A percentile compares a stretch with the other conserved stretches of the same genome.
Conservation (phyloP, 2,797 vertebrate species). For the Cossypha caffra region DNA sequence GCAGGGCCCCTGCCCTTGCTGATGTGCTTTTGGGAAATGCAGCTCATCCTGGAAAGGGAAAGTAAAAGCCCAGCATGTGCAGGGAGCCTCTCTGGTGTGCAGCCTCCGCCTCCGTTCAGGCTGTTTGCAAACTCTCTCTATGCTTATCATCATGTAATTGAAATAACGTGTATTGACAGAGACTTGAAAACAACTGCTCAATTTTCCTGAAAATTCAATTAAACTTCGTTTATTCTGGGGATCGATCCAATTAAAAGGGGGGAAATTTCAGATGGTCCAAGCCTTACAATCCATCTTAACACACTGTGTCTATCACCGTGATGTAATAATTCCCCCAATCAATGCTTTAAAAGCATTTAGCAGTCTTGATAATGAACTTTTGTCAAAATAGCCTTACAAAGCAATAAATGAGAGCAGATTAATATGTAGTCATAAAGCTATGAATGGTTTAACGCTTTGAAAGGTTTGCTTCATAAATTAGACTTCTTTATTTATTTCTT, state of each 20-base stretch:
- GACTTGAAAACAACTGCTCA: conserved; percentile 95
- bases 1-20: neutral
- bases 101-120: neutral
- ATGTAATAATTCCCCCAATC: conserved; percentile 95
- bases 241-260: conserved; percentile 90
- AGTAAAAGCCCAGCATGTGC: conserved; percentile 4
- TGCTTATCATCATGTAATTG: conserved; percentile 89
- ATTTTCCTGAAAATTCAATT: conserved; percentile 96
- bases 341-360: conserved; percentile 98
- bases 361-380: conserved; percentile 91
- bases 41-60: conserved; percentile 42
- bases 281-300: conserved; percentile 88
- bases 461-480: conserved; percentile 58
- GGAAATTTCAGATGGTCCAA: conserved; percentile 79
- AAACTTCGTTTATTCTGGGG: conserved; percentile 95
- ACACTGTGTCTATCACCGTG: conserved; percentile 80
- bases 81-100: conserved; percentile 8
- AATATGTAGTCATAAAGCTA: conserved; percentile 87
- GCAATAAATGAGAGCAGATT: conserved; percentile 90
- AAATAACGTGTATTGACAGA: conserved; percentile 94
- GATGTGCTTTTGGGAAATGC: conserved; percentile 55
- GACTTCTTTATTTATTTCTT: conserved; percentile 58
- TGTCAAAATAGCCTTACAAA: conserved; percentile 90
- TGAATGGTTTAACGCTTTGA: conserved; percentile 75
- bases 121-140: conserved; percentile 73